Base-by-base conservation (phyloP, 2,113 vertebrate species). In the Odocoileus hemionus region DNA sequence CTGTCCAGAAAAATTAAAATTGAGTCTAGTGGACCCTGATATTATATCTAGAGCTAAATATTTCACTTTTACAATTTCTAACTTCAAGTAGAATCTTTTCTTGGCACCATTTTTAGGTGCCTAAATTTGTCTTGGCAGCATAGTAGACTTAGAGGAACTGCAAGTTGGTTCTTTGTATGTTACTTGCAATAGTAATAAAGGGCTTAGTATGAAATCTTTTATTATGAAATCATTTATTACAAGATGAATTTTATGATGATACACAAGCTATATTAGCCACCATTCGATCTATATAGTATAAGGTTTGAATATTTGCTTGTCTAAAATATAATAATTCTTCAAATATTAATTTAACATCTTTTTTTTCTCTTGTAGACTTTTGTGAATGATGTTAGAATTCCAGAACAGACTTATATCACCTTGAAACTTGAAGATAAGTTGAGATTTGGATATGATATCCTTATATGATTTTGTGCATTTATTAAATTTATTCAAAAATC, bases 391-490 rank as follows among this genome's bases (percentile, higher is more conserved):
- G 99, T 99, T 88, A 99, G 99, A 95, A 99, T 99, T 98, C 99
- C 99, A 97, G 99, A 99, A 97, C 99, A 99, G 98, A 99, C 99
- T 93, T 99, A 99, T 47, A 99, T 99, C 98, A 99, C 99, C 80
- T 98, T 99, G 98, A 99, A 99, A 98, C 98, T 99, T 97, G 99
- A 99, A 98, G 99, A 99, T 98, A 99, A 99, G 98, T 98, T 99
- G 98, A 99, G 99, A 99, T 99, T 99, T 99, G 99, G 99, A 98
- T 99, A 99, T 99, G 99, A 99, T 99, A 99, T 99, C 99, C 99
- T 99, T 99, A 93, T 57, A 86, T 96, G 96, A 98, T 93, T 97
- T 96, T 94, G 23, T 58, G 1, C 8, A 47, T 33, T 96, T 93
- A 88, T 97, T 96, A 94, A 89, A 91, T 96, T 58, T 79, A 87